phyloP scores from a whole-genome alignment of 2,888 invertebrate genomes.

The Stenodera caucasica region DNA sequence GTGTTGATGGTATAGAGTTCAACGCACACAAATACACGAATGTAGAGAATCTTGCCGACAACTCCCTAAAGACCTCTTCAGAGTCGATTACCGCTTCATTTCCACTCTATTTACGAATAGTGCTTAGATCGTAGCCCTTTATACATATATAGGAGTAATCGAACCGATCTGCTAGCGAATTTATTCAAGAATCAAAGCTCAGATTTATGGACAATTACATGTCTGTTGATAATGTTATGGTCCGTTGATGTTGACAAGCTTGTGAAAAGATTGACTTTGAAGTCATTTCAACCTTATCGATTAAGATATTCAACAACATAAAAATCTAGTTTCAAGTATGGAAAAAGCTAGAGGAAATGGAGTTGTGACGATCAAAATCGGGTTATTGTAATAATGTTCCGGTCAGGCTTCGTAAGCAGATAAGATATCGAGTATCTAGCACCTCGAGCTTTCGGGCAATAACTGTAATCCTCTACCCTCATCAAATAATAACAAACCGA shows the following conservation, averaged over 20 bases:
- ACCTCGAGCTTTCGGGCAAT: slow-evolving; percentile 7
- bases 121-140: slow-evolving; percentile 27
- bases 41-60: slow-evolving; percentile 1
- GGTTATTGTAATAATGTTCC: not conserved
- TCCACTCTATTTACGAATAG: slow-evolving; percentile 30
- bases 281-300: not conserved
- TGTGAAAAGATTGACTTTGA: slow-evolving; percentile 1
- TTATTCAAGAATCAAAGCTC: slow-evolving; percentile 22
- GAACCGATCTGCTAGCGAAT: slow-evolving; percentile 33
- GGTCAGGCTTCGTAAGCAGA: slow-evolving; percentile 10
- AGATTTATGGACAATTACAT: slow-evolving; percentile 40
- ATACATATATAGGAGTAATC: slow-evolving; percentile 29
- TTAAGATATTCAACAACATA: not conserved
- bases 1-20: slow-evolving; percentile 13
- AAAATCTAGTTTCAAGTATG: too few species aligned
- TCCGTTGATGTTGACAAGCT: slow-evolving; percentile 14
- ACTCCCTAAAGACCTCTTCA: slow-evolving; percentile 32
- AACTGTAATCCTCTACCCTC: slow-evolving; percentile 8
- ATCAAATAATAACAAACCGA: slow-evolving; percentile 3
- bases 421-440: slow-evolving; percentile 6
- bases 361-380: too few species aligned
- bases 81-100: slow-evolving; percentile 36
- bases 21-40: slow-evolving; percentile 16
- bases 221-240: slow-evolving; percentile 25
- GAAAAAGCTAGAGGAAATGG: too few species aligned